Conservation (phyloP, 1,140 invertebrate genomes). For the Whitmania pigra region DNA sequence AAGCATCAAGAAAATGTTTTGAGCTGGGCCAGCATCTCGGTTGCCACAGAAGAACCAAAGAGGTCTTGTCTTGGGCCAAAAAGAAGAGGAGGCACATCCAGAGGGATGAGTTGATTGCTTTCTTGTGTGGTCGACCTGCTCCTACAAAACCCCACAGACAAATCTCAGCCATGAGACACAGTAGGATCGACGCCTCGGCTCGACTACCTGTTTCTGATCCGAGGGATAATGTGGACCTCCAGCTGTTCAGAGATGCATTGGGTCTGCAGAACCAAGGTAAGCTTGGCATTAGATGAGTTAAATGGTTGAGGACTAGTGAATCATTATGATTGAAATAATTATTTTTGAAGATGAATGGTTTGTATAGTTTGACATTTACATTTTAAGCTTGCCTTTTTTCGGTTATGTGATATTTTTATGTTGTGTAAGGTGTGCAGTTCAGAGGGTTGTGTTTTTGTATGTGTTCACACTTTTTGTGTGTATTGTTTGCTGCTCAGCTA, state of each 20-base stretch:
- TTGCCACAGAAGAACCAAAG: conserved; percentile 1
- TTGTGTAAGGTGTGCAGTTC: no score
- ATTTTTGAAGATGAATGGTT: no score
- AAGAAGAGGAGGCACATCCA: neutral
- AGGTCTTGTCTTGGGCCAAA: conserved; percentile 11
- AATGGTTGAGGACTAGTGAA: neutral
- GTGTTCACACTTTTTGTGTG: no score
- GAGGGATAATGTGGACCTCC: neutral
- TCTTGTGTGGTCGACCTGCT: neutral
- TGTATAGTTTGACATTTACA: no score
- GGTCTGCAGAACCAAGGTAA: conserved; percentile 8
- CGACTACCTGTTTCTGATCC: neutral
- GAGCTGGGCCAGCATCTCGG: neutral
- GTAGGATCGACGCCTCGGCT: neutral
- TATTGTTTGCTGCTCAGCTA: no score
- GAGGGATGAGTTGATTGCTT: conserved; percentile 5
- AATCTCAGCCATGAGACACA: neutral
- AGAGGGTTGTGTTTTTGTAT: no score
- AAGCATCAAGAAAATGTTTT: neutral
- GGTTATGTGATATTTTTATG: no score
- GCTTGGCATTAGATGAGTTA: neutral
- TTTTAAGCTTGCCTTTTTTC: no score
- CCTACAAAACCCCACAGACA: neutral
- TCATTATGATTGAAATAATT: neutral
- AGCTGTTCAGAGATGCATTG: conserved; percentile 1